These are phyloP conservation scores for Meloidogyne floridensis DNA, from an alignment of 1,140 invertebrate species.

Conservation along the genomic window DNA sequence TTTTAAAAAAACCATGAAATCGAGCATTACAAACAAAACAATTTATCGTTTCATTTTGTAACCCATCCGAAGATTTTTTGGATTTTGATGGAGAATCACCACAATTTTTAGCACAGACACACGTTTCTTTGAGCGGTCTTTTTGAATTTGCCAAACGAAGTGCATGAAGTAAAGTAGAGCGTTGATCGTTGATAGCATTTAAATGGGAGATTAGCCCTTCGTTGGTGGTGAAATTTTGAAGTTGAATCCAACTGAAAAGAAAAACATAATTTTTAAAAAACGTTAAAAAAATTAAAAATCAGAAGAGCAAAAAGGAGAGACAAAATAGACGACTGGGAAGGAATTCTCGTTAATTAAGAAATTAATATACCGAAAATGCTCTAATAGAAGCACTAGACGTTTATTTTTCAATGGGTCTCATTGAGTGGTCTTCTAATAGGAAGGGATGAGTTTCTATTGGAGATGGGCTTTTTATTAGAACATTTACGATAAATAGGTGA, in stretches of 20 bases:
- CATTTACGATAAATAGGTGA: no score
- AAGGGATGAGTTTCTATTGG: no score
- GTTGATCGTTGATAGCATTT: slow-evolving; percentile 33
- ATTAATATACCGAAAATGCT: no score
- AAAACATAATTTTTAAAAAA: background rate
- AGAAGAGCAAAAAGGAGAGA: no score
- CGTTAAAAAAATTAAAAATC: no score
- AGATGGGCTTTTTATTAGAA: no score
- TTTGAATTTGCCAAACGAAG: slow-evolving; percentile 29
- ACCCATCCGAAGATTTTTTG: background rate
- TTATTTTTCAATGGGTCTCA: no score
- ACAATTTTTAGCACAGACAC: slow-evolving; percentile 27
- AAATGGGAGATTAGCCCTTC: slow-evolving; percentile 20
- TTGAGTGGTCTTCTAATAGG: no score
- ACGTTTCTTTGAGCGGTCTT: slow-evolving; percentile 37
- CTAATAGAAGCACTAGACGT: no score
- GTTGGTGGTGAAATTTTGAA: background rate
- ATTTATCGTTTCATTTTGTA: slow-evolving; percentile 30
- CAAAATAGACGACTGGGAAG: no score
- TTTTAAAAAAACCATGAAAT: slow-evolving; percentile 28
- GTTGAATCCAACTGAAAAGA: slow-evolving; percentile 13
- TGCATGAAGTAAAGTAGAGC: slow-evolving; percentile 30
- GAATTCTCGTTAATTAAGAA: no score
- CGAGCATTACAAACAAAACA: slow-evolving; percentile 39
- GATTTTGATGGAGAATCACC: background rate